Conservation (phyloP, 2,113 vertebrate species). For the Monopterus albus region DNA sequence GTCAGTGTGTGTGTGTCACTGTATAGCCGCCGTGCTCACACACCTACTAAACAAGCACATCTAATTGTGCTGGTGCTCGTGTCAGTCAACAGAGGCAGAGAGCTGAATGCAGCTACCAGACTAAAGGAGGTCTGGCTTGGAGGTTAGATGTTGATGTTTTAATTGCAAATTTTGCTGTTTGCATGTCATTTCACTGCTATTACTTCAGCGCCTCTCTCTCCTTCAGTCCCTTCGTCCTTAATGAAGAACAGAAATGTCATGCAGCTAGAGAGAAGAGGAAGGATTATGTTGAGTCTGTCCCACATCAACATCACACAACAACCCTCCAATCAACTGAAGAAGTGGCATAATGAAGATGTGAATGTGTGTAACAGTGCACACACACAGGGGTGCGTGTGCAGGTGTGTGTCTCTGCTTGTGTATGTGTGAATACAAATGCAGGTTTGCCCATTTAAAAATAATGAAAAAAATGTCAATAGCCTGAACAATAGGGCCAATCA, state of each 20-base stretch:
- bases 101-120: neutral
- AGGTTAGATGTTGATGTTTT: conserved; percentile 43
- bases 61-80: neutral
- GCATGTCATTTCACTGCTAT: conserved; percentile 20
- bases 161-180: conserved; percentile 57
- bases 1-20: neutral
- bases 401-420: conserved; percentile 19
- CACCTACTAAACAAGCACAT: conserved; percentile 59
- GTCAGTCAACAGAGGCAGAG: conserved; percentile 36
- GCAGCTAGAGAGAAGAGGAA: conserved; percentile 20
- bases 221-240: conserved; percentile 22
- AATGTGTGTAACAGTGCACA: conserved; percentile 12
- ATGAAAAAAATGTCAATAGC: conserved; percentile 52
- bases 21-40: conserved; percentile 31
- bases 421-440: conserved; percentile 7
- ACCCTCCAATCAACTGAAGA: conserved; percentile 60
- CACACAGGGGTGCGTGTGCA: conserved; percentile 17
- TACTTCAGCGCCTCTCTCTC: conserved; percentile 4
- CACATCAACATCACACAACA: conserved; percentile 39
- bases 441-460: conserved; percentile 37
- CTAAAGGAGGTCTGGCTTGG: neutral
- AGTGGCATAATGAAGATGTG: conserved; percentile 55
- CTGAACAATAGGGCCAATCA: conserved; percentile 76
- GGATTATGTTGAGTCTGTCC: conserved; percentile 20
- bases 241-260: conserved; percentile 62